phyloP scores from a whole-genome alignment of 2,888 invertebrate species.

The Erebia ligea region DNA sequence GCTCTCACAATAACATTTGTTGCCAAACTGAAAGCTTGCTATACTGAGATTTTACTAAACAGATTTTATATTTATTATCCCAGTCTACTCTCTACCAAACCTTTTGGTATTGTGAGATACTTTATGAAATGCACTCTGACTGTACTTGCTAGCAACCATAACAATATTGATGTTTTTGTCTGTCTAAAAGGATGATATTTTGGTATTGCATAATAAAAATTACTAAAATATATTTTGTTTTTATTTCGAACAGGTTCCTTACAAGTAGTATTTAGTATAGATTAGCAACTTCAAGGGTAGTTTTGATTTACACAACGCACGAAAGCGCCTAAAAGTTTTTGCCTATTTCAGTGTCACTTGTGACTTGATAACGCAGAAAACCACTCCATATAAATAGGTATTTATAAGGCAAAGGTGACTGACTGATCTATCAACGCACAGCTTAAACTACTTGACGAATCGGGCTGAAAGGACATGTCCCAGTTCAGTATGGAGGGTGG shows the following conservation, averaged over 20 bases:
- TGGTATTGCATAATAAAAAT: conserved; percentile 71
- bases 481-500: too few relatives aligned
- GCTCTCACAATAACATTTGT: not conserved
- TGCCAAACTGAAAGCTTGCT: not conserved
- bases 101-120: conserved; percentile 2
- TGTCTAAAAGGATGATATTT: conserved; percentile 62
- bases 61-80: not conserved
- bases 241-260: conserved; percentile 27
- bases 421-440: too few relatives aligned
- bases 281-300: not conserved
- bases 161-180: conserved; percentile 49
- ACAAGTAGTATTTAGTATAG: not conserved
- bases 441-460: too few relatives aligned
- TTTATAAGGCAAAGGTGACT: too few relatives aligned
- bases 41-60: not conserved
- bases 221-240: conserved; percentile 49
- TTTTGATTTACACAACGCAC: not conserved
- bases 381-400: too few relatives aligned
- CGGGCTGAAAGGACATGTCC: too few relatives aligned
- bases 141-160: not conserved
- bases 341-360: too few relatives aligned
- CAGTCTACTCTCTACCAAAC: not conserved
- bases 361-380: too few relatives aligned
- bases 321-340: too few relatives aligned
- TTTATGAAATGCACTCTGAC: conserved; percentile 17